Base-by-base conservation (phyloP, 2,888 invertebrate species). In the Tupiocoris notatus region DNA sequence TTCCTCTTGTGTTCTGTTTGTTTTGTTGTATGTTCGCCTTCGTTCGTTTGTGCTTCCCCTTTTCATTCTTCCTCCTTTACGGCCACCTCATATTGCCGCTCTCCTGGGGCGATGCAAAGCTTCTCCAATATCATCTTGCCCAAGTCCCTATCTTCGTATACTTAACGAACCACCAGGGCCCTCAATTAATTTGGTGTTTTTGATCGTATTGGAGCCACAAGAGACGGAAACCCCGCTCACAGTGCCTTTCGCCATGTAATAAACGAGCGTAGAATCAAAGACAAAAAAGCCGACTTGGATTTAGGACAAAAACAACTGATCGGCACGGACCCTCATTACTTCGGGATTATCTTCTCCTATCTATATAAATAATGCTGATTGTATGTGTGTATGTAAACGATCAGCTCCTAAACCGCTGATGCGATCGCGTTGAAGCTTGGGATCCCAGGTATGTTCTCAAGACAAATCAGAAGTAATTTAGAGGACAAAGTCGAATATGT, bases 161-260 rank as follows among this genome's bases (percentile, higher is more conserved):
- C 39, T 39, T 39, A 39, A 39, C 39, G 39, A 39, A 39, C 39
- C 39, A 39, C 39, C 12, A 39, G 39, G 39, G 3, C 39, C 39
- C 39, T 39, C 39, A 39, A 39, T 39, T 39, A 39, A 39, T 39
- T 39, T 39, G 39, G 39, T 39, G 39, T 39, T 39, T 12, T 39
- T 39, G 6, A n/a, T n/a, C n/a, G n/a, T n/a, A n/a, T n/a, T n/a
- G n/a, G n/a, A n/a, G n/a, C n/a, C n/a, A n/a, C n/a, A n/a, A n/a
- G 39, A 39, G 39, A 39, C 39, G 39, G 39, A 39, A 39, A 39
- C 12, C 12, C 39, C 6, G 12, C 39, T 39, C 39, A 39, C 3
- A 39, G 39, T 25, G 65, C 39, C 65, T 65, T 65, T 65, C 65
- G 65, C 65, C 65, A 65, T 65, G 25, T 65, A 65, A 65, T 39